These are phyloP conservation scores for Salvelinus namaycush DNA, from an alignment of 2,113 vertebrate species.

Conservation along the genomic window DNA sequence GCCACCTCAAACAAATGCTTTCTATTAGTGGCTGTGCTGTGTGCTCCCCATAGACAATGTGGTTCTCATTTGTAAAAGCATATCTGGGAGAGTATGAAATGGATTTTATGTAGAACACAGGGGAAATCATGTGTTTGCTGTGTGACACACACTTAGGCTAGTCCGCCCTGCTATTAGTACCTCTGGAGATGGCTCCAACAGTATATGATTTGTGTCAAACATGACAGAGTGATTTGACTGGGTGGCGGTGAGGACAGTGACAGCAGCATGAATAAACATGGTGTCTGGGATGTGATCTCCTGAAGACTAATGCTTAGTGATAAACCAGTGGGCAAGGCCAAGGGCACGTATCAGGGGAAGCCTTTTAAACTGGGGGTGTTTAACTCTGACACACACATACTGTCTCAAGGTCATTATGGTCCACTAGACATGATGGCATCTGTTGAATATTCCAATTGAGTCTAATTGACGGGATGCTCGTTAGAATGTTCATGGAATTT, in stretches of 20 bases:
- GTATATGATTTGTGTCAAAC: conserved; percentile 61
- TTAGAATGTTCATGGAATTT: neutral
- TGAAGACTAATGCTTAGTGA: conserved; percentile 40
- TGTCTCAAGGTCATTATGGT: neutral
- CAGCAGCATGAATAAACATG: conserved; percentile 57
- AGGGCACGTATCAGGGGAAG: conserved; percentile 37
- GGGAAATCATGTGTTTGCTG: conserved; percentile 60
- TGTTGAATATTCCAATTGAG: neutral
- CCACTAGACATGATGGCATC: neutral
- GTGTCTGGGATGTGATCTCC: conserved; percentile 37
- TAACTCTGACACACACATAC: conserved; percentile 13
- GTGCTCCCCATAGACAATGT: conserved; percentile 37
- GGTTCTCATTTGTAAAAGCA: conserved; percentile 54
- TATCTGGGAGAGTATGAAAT: conserved; percentile 40
- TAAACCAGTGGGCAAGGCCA: conserved; percentile 56
- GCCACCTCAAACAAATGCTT: neutral
- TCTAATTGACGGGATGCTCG: neutral
- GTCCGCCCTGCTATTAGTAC: conserved; percentile 62
- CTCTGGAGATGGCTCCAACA: conserved; percentile 50
- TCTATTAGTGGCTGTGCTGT: neutral
- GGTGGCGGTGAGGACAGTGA: conserved; percentile 44
- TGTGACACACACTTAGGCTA: conserved; percentile 47
- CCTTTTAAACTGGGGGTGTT: conserved; percentile 48
- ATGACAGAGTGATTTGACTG: conserved; percentile 59
- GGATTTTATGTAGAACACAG: conserved; percentile 28